Percentiles rank a stretch among this genome's conserved stretches.
Conservation (phyloP, 2,113 vertebrate genomes). For the Scortum barcoo region DNA sequence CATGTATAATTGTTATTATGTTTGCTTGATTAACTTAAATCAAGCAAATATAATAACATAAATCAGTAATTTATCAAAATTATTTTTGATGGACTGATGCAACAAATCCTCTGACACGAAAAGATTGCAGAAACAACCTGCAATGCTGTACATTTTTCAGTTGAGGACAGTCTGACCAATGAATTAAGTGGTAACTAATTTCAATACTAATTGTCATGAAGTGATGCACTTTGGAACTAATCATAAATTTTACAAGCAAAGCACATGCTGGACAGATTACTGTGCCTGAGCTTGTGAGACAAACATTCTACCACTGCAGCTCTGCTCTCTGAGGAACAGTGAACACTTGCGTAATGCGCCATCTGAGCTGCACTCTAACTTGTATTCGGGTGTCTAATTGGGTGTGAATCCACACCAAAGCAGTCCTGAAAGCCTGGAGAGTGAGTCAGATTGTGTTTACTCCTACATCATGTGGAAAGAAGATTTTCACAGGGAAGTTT, state of each 20-base stretch:
- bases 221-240: not conserved
- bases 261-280: slow-evolving; percentile 18
- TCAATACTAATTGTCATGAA: not conserved
- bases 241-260: not conserved
- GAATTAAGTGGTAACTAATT: not conserved
- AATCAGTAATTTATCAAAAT: not conserved
- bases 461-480: slow-evolving; percentile 56
- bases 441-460: slow-evolving; percentile 70
- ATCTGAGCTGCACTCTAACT: slow-evolving; percentile 56
- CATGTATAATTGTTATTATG: not conserved
- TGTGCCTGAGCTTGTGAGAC: not conserved
- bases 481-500: slow-evolving; percentile 33
- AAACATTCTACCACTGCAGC: not conserved
- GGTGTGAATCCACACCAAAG: slow-evolving; percentile 59
- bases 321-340: slow-evolving; percentile 14
- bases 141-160: not conserved
- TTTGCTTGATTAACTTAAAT: slow-evolving; percentile 5
- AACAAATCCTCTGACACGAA: not conserved
- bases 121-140: too few relatives aligned
- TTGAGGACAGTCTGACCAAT: not conserved
- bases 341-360: slow-evolving; percentile 48
- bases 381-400: slow-evolving; percentile 39
- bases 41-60: too few relatives aligned
- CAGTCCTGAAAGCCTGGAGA: slow-evolving; percentile 32
- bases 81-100: not conserved